Conservation (phyloP, 2,113 vertebrate genomes). For the Equus przewalskii region DNA sequence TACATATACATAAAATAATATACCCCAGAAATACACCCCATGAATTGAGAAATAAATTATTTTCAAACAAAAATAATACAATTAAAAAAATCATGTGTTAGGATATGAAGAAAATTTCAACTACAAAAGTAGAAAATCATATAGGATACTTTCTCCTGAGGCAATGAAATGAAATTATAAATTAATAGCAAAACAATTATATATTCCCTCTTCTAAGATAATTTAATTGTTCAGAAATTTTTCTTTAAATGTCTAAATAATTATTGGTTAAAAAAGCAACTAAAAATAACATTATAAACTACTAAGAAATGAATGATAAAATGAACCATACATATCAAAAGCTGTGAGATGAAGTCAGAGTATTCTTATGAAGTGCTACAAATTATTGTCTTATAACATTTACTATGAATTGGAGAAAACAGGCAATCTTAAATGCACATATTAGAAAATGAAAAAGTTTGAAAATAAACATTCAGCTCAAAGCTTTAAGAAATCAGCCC, state of each 20-base stretch:
- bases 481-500: neutral
- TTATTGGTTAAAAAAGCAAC: neutral
- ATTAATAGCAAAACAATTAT: neutral
- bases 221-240: neutral
- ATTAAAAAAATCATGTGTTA: neutral
- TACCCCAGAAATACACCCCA: neutral
- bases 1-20: neutral
- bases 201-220: neutral
- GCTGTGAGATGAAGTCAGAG: neutral
- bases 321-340: neutral
- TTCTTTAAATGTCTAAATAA: neutral
- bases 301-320: neutral
- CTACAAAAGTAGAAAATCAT: neutral
- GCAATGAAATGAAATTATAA: neutral
- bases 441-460: slow-evolving; percentile 11
- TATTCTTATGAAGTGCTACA: slow-evolving; percentile 22
- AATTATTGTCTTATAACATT: neutral
- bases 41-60: neutral
- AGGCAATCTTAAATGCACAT: neutral
- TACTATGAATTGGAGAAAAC: neutral
- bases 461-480: slow-evolving; percentile 7
- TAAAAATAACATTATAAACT: neutral
- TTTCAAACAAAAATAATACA: neutral
- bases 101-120: neutral
- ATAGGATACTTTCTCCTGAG: neutral